A percentile compares a stretch with the other conserved stretches of the same genome.
Conservation (phyloP, 2,113 vertebrate species). For the Leptobrachium ailaonicum region DNA sequence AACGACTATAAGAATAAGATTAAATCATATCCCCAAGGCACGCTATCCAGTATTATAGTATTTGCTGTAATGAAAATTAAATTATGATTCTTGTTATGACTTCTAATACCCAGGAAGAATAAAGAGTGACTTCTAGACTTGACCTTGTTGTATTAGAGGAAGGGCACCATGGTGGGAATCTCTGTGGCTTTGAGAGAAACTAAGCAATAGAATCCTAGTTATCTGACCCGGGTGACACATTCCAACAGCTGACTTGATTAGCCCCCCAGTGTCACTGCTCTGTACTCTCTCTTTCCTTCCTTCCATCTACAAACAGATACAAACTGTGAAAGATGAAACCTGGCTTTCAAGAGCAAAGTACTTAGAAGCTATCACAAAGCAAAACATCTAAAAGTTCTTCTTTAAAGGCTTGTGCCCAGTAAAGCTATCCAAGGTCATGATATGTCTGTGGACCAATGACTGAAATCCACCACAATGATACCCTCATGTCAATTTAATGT, state of each 20-base stretch:
- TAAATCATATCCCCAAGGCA: neutral
- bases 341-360: conserved; percentile 53
- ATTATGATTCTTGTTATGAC: conserved; percentile 12
- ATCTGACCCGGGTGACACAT: conserved; percentile 61
- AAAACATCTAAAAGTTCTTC: conserved; percentile 13
- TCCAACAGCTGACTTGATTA: conserved; percentile 61
- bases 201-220: conserved; percentile 57
- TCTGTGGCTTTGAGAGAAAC: conserved; percentile 41
- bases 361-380: conserved; percentile 41
- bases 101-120: conserved; percentile 25
- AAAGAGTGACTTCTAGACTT: conserved; percentile 52
- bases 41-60: neutral
- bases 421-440: too few species aligned
- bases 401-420: neutral
- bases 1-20: neutral
- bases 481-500: too few species aligned
- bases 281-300: conserved; percentile 50
- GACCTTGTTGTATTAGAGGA: conserved; percentile 51
- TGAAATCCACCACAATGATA: too few species aligned
- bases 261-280: conserved; percentile 55
- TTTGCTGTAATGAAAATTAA: neutral
- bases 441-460: too few species aligned
- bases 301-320: conserved; percentile 57
- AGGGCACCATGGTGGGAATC: conserved; percentile 55
- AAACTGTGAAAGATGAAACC: conserved; percentile 54